Evolutionary conservation across 2,113 vertebrate species (phyloP).

Genomic region (Pipra filicauda): DNA sequence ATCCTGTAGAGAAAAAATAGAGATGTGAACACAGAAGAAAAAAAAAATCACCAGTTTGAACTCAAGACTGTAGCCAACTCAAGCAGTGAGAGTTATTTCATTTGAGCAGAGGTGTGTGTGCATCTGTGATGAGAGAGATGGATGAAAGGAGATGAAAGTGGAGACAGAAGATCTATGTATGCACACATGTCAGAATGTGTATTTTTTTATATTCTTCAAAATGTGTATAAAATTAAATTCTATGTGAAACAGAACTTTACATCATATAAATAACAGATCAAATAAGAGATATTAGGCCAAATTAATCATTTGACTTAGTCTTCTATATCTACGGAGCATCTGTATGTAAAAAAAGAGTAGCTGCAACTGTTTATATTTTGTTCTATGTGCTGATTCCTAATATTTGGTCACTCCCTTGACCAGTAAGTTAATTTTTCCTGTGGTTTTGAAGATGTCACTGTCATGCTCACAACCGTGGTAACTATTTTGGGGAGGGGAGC

Average conservation of each 20-base stretch:
- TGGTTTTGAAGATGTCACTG: not conserved
- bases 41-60: slow-evolving; percentile 41
- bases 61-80: slow-evolving; percentile 33
- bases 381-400: not conserved
- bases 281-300: not conserved
- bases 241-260: not conserved
- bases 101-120: slow-evolving; percentile 30
- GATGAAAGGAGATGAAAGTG: slow-evolving; percentile 49
- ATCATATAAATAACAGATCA: not conserved
- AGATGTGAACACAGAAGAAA: slow-evolving; percentile 41
- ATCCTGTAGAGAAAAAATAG: slow-evolving; percentile 53
- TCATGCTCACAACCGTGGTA: not conserved
- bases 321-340: not conserved
- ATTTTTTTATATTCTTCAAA: not conserved
- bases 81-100: slow-evolving; percentile 40
- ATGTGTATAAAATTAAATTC: not conserved
- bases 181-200: not conserved
- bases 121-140: slow-evolving; percentile 16
- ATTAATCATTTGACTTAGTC: not conserved
- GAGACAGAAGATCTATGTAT: not conserved
- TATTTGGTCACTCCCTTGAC: not conserved
- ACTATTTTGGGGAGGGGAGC: not conserved
- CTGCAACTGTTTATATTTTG: not conserved
- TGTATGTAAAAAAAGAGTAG: not conserved
- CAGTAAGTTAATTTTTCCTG: not conserved